Conservation (phyloP, 2,888 invertebrate species). For the Sepiola atlantica region DNA sequence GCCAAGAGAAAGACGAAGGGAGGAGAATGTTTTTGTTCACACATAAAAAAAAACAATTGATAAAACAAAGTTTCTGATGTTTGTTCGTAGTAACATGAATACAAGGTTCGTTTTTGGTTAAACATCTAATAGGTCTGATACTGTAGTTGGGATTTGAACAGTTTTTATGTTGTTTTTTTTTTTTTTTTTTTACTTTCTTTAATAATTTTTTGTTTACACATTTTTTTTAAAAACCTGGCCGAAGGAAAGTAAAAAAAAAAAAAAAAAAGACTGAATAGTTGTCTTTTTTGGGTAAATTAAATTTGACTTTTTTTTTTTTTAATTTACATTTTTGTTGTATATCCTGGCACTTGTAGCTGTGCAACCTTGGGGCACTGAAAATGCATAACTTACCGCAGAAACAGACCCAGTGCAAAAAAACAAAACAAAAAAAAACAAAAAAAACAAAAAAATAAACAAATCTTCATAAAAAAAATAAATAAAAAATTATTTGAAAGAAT, state of each 20-base stretch:
- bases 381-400: conserved; percentile 34
- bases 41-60: too few relatives aligned
- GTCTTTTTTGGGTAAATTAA: neutral
- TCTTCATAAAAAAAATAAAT: neutral
- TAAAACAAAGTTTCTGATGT: neutral
- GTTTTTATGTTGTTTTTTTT: too few relatives aligned
- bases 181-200: too few relatives aligned
- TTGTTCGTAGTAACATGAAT: neutral
- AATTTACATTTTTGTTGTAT: conserved; percentile 22
- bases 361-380: conserved; percentile 43
- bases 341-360: conserved; percentile 46
- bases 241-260: neutral
- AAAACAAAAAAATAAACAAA: neutral
- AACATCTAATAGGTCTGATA: conserved; percentile 38
- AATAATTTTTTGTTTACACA: neutral
- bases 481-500: too few relatives aligned
- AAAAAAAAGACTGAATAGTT: neutral
- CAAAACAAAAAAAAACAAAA: neutral
- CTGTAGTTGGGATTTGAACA: conserved; percentile 18
- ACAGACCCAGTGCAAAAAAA: neutral
- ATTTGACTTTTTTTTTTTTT: too few relatives aligned
- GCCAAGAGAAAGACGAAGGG: neutral
- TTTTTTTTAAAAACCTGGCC: neutral
- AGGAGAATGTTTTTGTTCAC: neutral
- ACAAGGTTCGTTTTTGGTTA: neutral